These are phyloP conservation scores for Falco peregrinus DNA, from an alignment of 2,797 vertebrate species.

Conservation along the genomic window DNA sequence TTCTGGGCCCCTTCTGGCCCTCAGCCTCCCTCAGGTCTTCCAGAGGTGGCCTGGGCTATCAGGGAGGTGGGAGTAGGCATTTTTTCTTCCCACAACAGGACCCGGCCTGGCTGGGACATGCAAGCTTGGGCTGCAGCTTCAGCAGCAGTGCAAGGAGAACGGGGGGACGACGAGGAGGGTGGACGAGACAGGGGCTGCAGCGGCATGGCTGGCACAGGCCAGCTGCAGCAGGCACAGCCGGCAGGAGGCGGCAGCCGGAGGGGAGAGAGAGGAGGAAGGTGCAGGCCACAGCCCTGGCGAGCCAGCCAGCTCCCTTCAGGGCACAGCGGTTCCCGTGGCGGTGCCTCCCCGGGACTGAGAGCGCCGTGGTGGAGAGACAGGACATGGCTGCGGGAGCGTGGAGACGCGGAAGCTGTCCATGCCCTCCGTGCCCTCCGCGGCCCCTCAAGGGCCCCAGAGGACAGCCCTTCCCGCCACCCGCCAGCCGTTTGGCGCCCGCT, in stretches of 20 bases:
- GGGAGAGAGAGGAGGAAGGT: background rate
- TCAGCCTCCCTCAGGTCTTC: background rate
- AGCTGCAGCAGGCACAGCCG: too few relatives aligned
- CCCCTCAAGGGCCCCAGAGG: fast-evolving
- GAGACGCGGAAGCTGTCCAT: fast-evolving
- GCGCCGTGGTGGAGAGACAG: fast-evolving
- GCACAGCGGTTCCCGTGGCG: fast-evolving
- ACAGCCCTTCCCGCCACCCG: fast-evolving
- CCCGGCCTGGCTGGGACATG: background rate
- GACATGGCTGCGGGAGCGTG: too few relatives aligned
- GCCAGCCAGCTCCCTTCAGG: too few relatives aligned
- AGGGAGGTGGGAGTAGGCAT: too few relatives aligned
- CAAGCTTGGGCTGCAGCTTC: background rate
- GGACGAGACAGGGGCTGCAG: background rate
- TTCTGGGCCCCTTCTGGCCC: fast-evolving
- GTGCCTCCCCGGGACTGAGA: background rate
- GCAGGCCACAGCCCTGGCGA: background rate
- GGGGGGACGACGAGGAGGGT: fast-evolving
- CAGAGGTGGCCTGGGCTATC: background rate
- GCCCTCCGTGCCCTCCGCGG: fast-evolving
- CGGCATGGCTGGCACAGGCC: fast-evolving
- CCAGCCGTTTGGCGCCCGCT: fast-evolving
- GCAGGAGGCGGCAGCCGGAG: background rate
- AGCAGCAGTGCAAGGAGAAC: background rate
- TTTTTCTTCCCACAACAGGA: background rate